A percentile compares a stretch with the other conserved stretches of the same genome.
These are phyloP conservation scores for Metacarcinus magister DNA, from an alignment of 2,888 invertebrate genomes.

Conservation along the genomic window DNA sequence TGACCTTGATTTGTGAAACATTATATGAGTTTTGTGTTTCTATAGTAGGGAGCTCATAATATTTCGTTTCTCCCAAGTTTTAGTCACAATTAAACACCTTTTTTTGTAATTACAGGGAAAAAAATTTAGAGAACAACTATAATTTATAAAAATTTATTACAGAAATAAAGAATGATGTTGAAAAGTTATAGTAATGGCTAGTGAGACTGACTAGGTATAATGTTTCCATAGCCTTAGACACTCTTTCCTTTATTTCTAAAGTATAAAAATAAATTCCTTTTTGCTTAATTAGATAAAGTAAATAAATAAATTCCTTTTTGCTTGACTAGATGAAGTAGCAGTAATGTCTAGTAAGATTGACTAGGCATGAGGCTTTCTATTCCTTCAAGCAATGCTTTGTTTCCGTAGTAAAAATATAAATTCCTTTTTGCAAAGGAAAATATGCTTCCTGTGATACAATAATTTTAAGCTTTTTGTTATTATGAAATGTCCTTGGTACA, in stretches of 20 bases:
- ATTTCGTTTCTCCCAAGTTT: not conserved
- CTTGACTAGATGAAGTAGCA: not conserved
- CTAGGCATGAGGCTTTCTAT: slow-evolving; percentile 15
- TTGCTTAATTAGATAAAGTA: not conserved
- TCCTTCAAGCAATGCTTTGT: slow-evolving; percentile 26
- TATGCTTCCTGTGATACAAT: not conserved
- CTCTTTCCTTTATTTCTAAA: not conserved
- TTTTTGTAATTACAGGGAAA: too few relatives aligned
- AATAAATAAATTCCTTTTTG: not conserved
- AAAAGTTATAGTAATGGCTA: not conserved
- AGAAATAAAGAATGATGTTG: not conserved
- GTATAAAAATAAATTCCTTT: not conserved
- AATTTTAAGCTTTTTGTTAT: not conserved
- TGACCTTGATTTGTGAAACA: not conserved
- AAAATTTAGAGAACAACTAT: not conserved
- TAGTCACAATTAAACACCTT: not conserved
- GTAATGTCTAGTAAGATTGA: not conserved
- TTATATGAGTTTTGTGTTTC: not conserved
- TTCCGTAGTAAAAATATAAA: not conserved
- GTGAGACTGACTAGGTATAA: slow-evolving; percentile 1
- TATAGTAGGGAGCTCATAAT: not conserved
- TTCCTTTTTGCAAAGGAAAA: not conserved
- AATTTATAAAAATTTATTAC: not conserved
- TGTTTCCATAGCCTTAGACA: not conserved
- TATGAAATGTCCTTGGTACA: not conserved